These are phyloP conservation scores for Uloborus plumipes DNA, from an alignment of 2,888 invertebrate genomes.

Conservation along the genomic window DNA sequence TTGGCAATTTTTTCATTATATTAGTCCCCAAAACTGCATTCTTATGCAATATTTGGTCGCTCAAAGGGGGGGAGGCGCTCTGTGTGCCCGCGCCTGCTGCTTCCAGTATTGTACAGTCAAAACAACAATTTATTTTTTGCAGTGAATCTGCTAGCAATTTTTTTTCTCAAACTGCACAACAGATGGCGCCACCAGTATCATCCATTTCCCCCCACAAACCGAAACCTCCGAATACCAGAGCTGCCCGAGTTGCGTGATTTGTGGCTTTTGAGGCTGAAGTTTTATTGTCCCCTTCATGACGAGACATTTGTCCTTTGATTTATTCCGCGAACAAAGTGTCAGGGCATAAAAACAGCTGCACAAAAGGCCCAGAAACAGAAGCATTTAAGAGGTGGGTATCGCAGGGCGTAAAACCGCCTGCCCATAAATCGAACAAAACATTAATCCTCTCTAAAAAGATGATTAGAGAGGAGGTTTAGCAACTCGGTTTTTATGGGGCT, in stretches of 20 bases:
- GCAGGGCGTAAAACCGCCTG: constrained; percentile 9
- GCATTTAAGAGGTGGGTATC: constrained; percentile 40
- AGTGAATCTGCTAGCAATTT: too few relatives aligned
- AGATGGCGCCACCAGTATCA: constrained; percentile 27
- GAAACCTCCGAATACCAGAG: constrained; percentile 4
- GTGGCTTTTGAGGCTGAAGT: constrained; percentile 7
- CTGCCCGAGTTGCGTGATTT: constrained; percentile 30
- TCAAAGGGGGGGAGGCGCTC: too few relatives aligned
- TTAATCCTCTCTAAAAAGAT: constrained; percentile 37
- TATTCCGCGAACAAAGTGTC: constrained; percentile 33
- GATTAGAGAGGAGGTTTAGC: constrained; percentile 41
- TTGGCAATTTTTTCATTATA: too few relatives aligned
- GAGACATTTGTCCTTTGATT: constrained; percentile 51
- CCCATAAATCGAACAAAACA: constrained; percentile 33
- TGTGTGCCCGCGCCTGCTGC: too few relatives aligned
- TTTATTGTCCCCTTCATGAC: constrained; percentile 24
- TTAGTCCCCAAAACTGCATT: too few relatives aligned
- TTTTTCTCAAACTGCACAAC: background rate
- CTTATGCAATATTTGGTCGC: too few relatives aligned
- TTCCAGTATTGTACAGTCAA: too few relatives aligned
- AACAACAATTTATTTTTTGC: too few relatives aligned
- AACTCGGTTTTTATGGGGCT: background rate
- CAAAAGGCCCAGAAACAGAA: constrained; percentile 33
- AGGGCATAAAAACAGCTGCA: constrained; percentile 37
- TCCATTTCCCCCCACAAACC: background rate